These are phyloP conservation scores for Centropus unirufus DNA, from an alignment of 2,113 vertebrate species.

Conservation along the genomic window DNA sequence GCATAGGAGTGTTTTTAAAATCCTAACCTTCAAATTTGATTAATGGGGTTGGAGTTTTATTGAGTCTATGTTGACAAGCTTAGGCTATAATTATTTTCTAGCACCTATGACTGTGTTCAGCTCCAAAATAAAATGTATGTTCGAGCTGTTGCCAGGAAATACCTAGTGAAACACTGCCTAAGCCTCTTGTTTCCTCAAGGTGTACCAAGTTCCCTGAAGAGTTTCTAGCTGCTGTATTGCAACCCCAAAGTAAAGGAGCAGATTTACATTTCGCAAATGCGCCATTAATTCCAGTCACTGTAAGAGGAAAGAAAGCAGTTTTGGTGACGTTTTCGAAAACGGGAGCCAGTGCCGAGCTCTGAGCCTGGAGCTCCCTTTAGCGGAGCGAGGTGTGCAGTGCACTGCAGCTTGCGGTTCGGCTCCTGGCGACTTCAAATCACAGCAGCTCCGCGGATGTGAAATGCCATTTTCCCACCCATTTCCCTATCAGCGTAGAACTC, in stretches of 20 bases:
- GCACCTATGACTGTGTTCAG: neutral
- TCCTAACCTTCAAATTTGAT: neutral
- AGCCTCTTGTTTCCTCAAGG: neutral
- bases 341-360: neutral
- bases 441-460: rapidly evolving
- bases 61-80: neutral
- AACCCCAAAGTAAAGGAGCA: neutral
- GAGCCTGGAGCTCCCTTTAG: slow-evolving; percentile 70
- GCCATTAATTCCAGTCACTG: neutral
- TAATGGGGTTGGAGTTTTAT: neutral
- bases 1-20: neutral
- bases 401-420: neutral
- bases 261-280: neutral
- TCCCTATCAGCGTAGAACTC: rapidly evolving
- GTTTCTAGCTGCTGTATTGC: neutral
- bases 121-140: neutral
- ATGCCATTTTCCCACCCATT: rapidly evolving
- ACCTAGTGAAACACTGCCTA: neutral
- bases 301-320: neutral
- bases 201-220: neutral
- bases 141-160: neutral
- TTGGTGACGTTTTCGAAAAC: rapidly evolving
- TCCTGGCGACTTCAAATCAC: rapidly evolving
- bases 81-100: neutral
- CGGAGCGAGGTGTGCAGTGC: neutral